Percentiles rank a stretch among this genome's conserved stretches.
Conservation (phyloP, 2,797 vertebrate species). For the Tragopan temminckii region DNA sequence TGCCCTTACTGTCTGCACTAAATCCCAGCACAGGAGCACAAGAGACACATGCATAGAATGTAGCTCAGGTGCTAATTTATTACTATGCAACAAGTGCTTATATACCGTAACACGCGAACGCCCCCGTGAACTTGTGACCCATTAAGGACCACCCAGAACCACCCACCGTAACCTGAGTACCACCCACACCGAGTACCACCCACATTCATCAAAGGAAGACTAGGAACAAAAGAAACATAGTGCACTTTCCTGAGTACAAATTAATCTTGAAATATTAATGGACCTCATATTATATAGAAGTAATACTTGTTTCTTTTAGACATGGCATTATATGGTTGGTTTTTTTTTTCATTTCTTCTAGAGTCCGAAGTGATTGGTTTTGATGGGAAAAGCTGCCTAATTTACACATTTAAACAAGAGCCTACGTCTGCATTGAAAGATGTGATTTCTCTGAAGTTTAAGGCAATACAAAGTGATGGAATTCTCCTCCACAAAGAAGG, state of each 20-base stretch:
- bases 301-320: not conserved
- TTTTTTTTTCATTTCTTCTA: conserved; percentile 66
- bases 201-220: not conserved
- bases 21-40: too few relatives aligned
- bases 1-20: too few relatives aligned
- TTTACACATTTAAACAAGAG: conserved; percentile 86
- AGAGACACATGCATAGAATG: too few relatives aligned
- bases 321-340: conserved; percentile 10
- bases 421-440: conserved; percentile 80
- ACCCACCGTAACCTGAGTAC: too few relatives aligned
- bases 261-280: not conserved
- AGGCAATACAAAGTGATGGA: conserved; percentile 90
- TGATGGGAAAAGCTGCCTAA: conserved; percentile 88
- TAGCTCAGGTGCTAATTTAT: too few relatives aligned
- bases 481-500: conserved; percentile 87
- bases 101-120: too few relatives aligned
- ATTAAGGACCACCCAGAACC: too few relatives aligned
- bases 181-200: too few relatives aligned
- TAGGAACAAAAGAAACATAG: not conserved
- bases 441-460: conserved; percentile 91
- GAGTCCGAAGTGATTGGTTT: conserved; percentile 91
- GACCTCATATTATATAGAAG: not conserved
- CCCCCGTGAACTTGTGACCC: too few relatives aligned
- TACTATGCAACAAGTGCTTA: too few relatives aligned
- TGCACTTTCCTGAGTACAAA: fast-evolving